Percentiles rank a stretch among this genome's conserved stretches.
phyloP scores from a whole-genome alignment of 2,888 invertebrate genomes.

The Arctia plantaginis region DNA sequence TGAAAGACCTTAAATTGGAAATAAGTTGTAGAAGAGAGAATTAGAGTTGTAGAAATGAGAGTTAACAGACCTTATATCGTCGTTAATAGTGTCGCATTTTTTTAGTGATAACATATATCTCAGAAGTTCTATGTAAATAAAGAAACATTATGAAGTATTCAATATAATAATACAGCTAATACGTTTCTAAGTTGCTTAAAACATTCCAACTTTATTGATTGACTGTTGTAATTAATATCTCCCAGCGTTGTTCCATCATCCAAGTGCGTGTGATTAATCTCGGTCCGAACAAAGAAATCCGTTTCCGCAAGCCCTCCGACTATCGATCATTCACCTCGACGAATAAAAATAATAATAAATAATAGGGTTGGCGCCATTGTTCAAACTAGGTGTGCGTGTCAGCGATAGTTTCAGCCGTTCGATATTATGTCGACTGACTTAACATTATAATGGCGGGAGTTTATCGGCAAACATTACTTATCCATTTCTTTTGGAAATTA shows the following conservation, averaged over 20 bases:
- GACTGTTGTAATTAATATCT: constrained; percentile 77
- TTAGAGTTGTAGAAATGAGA: no score
- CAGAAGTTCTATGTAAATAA: background rate
- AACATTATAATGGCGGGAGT: constrained; percentile 50
- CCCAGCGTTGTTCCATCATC: constrained; percentile 72
- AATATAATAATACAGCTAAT: background rate
- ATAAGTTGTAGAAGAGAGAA: constrained; percentile 80
- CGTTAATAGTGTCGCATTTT: constrained; percentile 60
- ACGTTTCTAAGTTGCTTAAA: constrained; percentile 7
- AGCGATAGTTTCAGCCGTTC: constrained; percentile 71
- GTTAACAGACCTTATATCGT: constrained; percentile 70
- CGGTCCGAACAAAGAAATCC: constrained; percentile 79
- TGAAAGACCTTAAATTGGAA: constrained; percentile 75
- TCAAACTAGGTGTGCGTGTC: constrained; percentile 78
- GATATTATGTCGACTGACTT: constrained; percentile 59
- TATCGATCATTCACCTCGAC: constrained; percentile 83
- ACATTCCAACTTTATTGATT: constrained; percentile 50
- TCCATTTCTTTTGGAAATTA: constrained; percentile 52
- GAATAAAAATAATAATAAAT: constrained; percentile 85
- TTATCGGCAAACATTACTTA: constrained; percentile 35
- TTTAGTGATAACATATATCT: constrained; percentile 38
- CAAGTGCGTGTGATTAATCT: constrained; percentile 81
- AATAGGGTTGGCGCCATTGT: constrained; percentile 79
- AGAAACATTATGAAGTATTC: no score
- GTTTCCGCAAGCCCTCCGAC: constrained; percentile 75